Evolutionary conservation across 2,888 invertebrate species (phyloP).

Genomic region (Eudasyphora cyanicolor): DNA sequence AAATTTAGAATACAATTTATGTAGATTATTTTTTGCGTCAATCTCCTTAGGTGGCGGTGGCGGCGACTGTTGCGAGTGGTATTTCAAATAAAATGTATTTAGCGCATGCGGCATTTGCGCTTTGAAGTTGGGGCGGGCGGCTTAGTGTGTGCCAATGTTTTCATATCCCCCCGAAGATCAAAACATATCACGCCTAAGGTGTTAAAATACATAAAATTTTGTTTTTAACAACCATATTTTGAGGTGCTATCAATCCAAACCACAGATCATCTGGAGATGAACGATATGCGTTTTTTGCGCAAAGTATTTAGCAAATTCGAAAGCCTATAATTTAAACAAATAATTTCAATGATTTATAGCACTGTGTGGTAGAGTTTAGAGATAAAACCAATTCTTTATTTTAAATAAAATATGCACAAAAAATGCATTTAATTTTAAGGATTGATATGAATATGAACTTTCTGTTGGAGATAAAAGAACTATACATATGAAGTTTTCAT

Average conservation of each 20-base stretch:
- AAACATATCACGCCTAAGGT: conserved; percentile 72
- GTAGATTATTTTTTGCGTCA: conserved; percentile 9
- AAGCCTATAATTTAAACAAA: conserved; percentile 75
- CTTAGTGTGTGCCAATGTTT: conserved; percentile 18
- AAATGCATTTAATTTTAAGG: neutral
- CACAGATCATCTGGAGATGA: conserved; percentile 28
- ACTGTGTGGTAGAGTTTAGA: neutral
- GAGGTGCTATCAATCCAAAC: conserved; percentile 32
- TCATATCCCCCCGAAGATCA: conserved; percentile 38
- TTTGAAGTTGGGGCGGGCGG: conserved; percentile 64
- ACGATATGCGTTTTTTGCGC: neutral
- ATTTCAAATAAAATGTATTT: conserved; percentile 73
- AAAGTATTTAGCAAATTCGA: conserved; percentile 62
- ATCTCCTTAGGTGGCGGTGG: conserved; percentile 55
- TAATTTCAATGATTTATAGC: conserved; percentile 57
- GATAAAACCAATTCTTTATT: neutral
- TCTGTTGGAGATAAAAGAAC: neutral
- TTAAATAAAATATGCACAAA: neutral
- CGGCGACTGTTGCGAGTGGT: conserved; percentile 70
- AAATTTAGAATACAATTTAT: conserved; percentile 8
- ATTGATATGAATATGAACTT: conserved; percentile 2
- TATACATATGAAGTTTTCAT: conserved; percentile 13
- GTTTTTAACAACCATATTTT: conserved; percentile 1
- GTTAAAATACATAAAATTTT: conserved; percentile 69
- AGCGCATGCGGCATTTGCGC: conserved; percentile 54